phyloP scores from a whole-genome alignment of 2,797 vertebrate species.

The Notolepis coatsorum region DNA sequence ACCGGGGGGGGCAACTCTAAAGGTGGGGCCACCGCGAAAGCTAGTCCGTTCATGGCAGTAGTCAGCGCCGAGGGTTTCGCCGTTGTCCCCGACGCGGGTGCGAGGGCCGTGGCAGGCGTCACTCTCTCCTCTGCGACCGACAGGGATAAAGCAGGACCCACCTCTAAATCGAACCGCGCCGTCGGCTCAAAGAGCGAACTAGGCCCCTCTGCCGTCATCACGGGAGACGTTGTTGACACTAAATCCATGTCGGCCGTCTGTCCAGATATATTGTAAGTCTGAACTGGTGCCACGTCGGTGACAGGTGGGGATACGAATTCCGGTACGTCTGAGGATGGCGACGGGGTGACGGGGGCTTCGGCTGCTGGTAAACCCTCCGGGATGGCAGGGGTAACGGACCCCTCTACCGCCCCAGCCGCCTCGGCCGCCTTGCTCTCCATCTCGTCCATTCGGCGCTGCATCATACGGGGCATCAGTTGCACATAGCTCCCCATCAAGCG shows the following conservation, averaged over 20 bases:
- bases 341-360: conserved; percentile 2
- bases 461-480: conserved; percentile 88
- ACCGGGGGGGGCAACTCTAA: conserved; percentile 3
- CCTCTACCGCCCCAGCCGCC: conserved; percentile 20
- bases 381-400: not conserved
- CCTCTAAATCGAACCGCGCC: conserved; percentile 32
- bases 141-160: not conserved
- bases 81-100: conserved; percentile 35
- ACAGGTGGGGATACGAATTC: conserved; percentile 12
- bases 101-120: conserved; percentile 30
- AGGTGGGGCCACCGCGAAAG: conserved; percentile 13
- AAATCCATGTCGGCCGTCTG: not conserved
- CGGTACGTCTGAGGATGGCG: conserved; percentile 19
- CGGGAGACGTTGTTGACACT: not conserved
- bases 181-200: conserved; percentile 25
- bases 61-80: conserved; percentile 19
- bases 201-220: conserved; percentile 4
- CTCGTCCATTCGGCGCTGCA: conserved; percentile 90
- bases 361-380: conserved; percentile 17
- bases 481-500: conserved; percentile 93
- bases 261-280: not conserved
- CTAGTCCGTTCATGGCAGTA: conserved; percentile 36
- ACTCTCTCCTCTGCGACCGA: conserved; percentile 21
- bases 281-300: conserved; percentile 16
- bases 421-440: conserved; percentile 80